A percentile compares a stretch with the other conserved stretches of the same genome.
Evolutionary conservation across 2,797 vertebrate species (phyloP).

Genomic region (Adelosebastes latens): DNA sequence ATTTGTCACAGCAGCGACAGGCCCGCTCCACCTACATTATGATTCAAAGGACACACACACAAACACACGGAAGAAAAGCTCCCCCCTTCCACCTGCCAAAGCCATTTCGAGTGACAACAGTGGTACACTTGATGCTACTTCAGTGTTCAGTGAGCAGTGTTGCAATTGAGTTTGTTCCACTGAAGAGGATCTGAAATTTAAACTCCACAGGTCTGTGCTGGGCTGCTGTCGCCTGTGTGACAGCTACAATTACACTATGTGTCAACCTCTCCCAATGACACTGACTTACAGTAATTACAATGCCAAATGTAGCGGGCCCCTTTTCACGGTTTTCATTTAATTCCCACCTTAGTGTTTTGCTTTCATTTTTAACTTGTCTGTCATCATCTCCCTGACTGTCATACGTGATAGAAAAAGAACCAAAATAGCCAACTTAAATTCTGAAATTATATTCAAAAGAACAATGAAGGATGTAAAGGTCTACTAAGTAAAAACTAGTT

Average conservation of each 20-base stretch:
- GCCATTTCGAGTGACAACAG: conserved; percentile 72
- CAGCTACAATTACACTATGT: conserved; percentile 65
- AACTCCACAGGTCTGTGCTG: conserved; percentile 64
- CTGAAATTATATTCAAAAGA: not conserved
- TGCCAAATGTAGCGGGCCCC: conserved; percentile 43
- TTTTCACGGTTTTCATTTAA: conserved; percentile 58
- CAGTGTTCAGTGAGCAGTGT: conserved; percentile 75
- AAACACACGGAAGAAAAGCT: conserved; percentile 16
- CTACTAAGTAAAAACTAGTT: too few relatives aligned
- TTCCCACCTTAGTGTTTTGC: conserved; percentile 24
- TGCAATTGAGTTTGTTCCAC: conserved; percentile 80
- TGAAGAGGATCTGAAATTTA: conserved; percentile 70
- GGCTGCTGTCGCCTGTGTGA: conserved; percentile 57
- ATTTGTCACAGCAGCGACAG: conserved; percentile 78
- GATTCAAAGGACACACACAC: conserved; percentile 54
- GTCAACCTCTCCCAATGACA: conserved; percentile 57
- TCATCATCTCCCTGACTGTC: not conserved
- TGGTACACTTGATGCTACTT: conserved; percentile 72
- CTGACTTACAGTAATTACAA: conserved; percentile 67
- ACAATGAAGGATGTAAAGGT: not conserved
- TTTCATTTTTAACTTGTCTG: conserved; percentile 20
- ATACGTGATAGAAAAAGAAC: not conserved
- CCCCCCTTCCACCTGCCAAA: conserved; percentile 60
- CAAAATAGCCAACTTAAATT: not conserved
- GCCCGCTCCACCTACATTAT: conserved; percentile 69